Evolutionary conservation across 2,888 invertebrate genomes (phyloP).

Genomic region (Calliopum simillimum): DNA sequence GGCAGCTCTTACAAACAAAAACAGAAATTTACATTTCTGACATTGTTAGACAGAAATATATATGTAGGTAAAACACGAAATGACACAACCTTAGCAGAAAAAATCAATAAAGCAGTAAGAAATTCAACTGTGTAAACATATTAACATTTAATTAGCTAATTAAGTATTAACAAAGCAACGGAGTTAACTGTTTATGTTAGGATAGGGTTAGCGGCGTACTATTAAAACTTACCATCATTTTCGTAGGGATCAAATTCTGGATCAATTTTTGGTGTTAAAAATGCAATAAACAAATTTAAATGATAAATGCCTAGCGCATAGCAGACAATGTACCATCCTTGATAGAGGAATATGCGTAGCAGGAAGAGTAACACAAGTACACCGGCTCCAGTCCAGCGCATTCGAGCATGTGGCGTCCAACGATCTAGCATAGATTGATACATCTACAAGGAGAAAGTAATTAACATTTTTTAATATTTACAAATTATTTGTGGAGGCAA

Average conservation of each 20-base stretch:
- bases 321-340: slow-evolving; percentile 99
- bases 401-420: slow-evolving; percentile 85
- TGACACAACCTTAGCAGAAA: background rate
- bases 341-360: slow-evolving; percentile 83
- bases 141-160: background rate
- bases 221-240: slow-evolving; percentile 74
- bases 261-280: slow-evolving; percentile 99
- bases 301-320: slow-evolving; percentile 99
- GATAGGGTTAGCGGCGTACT: background rate
- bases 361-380: slow-evolving; percentile 80
- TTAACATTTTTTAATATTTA: slow-evolving; percentile 7
- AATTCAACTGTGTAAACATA: background rate
- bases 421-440: slow-evolving; percentile 88
- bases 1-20: background rate
- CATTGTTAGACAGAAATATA: too few species aligned
- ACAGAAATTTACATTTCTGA: background rate
- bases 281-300: slow-evolving; percentile 99
- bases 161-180: background rate
- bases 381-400: slow-evolving; percentile 83
- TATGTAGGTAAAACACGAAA: too few species aligned
- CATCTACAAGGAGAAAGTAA: slow-evolving; percentile 52
- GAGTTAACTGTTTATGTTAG: too few species aligned
- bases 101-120: slow-evolving; percentile 21
- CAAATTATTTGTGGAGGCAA: too few species aligned
- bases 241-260: slow-evolving; percentile 88